Evolutionary conservation across 2,888 invertebrate genomes (phyloP), one percentile per base, ranked within the genome.

Genomic region (Balanococcus diminutus): DNA sequence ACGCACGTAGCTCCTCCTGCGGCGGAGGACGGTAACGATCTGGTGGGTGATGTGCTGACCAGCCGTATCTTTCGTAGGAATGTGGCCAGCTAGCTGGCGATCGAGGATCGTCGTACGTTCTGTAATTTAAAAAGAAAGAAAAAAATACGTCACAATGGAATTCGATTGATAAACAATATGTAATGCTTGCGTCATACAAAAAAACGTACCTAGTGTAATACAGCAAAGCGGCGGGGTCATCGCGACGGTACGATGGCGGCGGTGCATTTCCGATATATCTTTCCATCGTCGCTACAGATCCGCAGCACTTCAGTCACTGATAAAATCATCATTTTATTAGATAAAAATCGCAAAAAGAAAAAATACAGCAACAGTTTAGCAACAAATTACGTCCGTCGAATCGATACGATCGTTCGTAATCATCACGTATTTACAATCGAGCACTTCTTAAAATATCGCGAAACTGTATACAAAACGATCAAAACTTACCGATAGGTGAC

Each of bases 21-120:
- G 84, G 84, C 9, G 25, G 42, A 5, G 84, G 84, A 61, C 86
- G 86, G 36, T 61, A 81, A 61, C 86, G 86, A 39, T 86, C 86
- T n/a, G 86, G 16, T n/a, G 84, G 19, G 3, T 72, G 84, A 61
- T 81, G 86, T 16, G 86, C 28, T 16, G 81, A 32, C 86, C 86
- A 86, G n/a, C 67, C 39, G 81, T 39, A 86, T 22, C 86, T 51
- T 11, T 86, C 86, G 46, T 61, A 82, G 31, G 81, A 36, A 42
- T 82, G 86, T 6, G 32, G 28, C 86, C 86, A 86, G 3, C 4
- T 8, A 36, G 22, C 82, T 16, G 81, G 86, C 5, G 86, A 86
- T 67, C 86, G 51, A 9, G 84, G 11, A 22, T 84, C 84, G 46
- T 75, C 84, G 31, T 72, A 36, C 4, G 32, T 28, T 32, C 84